Evolutionary conservation across 1,140 invertebrate genomes (phyloP).

Genomic region (Hestina assimilis): DNA sequence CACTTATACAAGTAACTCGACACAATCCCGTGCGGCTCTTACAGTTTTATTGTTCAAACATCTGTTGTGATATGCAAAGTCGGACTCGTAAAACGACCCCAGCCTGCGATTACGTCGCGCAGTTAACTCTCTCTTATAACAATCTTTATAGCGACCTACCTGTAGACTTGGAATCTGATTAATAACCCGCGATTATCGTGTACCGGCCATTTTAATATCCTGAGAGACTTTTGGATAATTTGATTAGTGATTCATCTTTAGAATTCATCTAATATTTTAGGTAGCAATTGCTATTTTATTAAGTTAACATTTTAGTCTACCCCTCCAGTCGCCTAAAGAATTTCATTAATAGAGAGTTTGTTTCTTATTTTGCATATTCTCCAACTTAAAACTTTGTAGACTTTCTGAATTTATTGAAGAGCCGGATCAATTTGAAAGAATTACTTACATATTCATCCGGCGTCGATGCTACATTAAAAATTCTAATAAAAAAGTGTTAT

Average conservation of each 20-base stretch:
- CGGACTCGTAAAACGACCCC: conserved; percentile 54
- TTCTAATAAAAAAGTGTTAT: not conserved
- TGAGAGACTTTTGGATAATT: conserved; percentile 18
- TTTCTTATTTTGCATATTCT: conserved; percentile 4
- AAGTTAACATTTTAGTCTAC: conserved; percentile 4
- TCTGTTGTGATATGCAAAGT: conserved; percentile 67
- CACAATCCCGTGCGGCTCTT: conserved; percentile 44
- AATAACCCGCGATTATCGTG: conserved; percentile 46
- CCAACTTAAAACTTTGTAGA: not conserved
- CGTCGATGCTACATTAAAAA: not conserved
- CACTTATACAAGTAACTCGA: conserved; percentile 24
- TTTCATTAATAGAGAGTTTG: conserved; percentile 3
- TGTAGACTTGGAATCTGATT: conserved; percentile 58
- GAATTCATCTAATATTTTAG: conserved; percentile 5
- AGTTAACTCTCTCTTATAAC: conserved; percentile 60
- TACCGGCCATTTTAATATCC: conserved; percentile 18
- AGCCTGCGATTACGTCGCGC: conserved; percentile 53
- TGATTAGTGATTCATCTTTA: conserved; percentile 5
- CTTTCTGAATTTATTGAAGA: not conserved
- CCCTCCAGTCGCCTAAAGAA: not conserved
- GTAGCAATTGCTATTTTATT: conserved; percentile 5
- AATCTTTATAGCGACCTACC: conserved; percentile 60
- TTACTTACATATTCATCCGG: not conserved
- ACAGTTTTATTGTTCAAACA: conserved; percentile 61
- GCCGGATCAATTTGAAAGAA: not conserved